Conservation (phyloP, 2,113 vertebrate genomes). For the Lathamus discolor region DNA sequence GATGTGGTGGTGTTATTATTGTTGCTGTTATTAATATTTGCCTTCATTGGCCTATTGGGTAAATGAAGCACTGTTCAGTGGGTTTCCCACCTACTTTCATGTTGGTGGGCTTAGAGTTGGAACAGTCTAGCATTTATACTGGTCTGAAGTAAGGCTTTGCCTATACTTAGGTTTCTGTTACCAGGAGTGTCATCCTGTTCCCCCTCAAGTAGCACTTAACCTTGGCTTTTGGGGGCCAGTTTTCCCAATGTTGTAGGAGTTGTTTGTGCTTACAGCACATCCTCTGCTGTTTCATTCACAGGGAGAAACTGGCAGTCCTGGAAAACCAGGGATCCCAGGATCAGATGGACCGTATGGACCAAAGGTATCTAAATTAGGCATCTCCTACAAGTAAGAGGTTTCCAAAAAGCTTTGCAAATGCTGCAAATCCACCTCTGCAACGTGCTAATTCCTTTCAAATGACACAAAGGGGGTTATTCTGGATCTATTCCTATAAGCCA, state of each 20-base stretch:
- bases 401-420: neutral
- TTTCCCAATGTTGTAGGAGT: neutral
- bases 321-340: constrained; percentile 78
- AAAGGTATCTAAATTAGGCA: constrained; percentile 62
- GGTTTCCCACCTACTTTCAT: neutral
- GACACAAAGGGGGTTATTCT: neutral
- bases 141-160: neutral
- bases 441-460: rapidly evolving
- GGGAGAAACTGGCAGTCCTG: constrained; percentile 80
- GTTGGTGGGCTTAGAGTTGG: neutral
- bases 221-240: neutral
- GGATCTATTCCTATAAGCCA: neutral
- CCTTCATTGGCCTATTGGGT: neutral
- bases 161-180: neutral
- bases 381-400: neutral
- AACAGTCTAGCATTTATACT: neutral
- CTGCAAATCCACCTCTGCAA: neutral
- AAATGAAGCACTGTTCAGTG: neutral
- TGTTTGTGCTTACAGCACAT: neutral
- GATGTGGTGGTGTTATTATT: neutral
- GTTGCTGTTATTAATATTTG: neutral
- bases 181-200: neutral
- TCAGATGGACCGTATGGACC: constrained; percentile 71
- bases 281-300: constrained; percentile 16
- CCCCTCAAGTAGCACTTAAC: no score